These are phyloP conservation scores for Scaptomyza montana DNA, from an alignment of 1,140 invertebrate species.

Conservation along the genomic window DNA sequence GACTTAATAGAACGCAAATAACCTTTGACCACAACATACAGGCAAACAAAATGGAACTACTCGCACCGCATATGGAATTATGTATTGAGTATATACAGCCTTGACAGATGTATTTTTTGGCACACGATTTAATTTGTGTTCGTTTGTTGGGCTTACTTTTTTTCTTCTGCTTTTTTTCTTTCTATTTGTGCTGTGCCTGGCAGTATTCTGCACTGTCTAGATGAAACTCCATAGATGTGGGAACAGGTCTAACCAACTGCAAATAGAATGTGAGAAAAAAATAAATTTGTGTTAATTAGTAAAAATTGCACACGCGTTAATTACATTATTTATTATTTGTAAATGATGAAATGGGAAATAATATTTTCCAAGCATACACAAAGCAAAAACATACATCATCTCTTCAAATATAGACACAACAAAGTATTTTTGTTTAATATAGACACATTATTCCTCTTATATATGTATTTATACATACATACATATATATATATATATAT, in stretches of 20 bases:
- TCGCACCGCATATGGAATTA: too few species aligned
- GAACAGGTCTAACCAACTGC: constrained; percentile 84
- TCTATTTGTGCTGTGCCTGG: constrained; percentile 98
- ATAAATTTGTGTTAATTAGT: not conserved
- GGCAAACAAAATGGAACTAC: too few species aligned
- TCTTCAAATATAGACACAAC: constrained; percentile 60
- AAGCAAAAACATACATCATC: constrained; percentile 39
- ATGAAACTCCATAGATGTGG: constrained; percentile 98
- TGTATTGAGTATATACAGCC: not conserved
- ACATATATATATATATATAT: not conserved
- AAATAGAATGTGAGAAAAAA: constrained; percentile 26
- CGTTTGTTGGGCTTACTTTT: not conserved
- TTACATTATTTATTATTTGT: not conserved
- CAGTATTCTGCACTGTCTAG: constrained; percentile 97
- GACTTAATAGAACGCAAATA: not conserved
- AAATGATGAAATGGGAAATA: not conserved
- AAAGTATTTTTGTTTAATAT: constrained; percentile 31
- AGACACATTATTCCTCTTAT: constrained; percentile 15
- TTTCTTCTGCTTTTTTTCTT: constrained; percentile 58
- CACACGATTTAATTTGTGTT: constrained; percentile 1
- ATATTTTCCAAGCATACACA: constrained; percentile 36
- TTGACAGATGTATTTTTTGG: not conserved
- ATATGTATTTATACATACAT: not conserved
- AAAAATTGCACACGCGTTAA: too few species aligned
- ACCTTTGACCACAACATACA: constrained; percentile 18